A percentile compares a stretch with the other conserved stretches of the same genome.
phyloP scores from a whole-genome alignment of 2,113 vertebrate genomes.

The Polypterus bichir region DNA sequence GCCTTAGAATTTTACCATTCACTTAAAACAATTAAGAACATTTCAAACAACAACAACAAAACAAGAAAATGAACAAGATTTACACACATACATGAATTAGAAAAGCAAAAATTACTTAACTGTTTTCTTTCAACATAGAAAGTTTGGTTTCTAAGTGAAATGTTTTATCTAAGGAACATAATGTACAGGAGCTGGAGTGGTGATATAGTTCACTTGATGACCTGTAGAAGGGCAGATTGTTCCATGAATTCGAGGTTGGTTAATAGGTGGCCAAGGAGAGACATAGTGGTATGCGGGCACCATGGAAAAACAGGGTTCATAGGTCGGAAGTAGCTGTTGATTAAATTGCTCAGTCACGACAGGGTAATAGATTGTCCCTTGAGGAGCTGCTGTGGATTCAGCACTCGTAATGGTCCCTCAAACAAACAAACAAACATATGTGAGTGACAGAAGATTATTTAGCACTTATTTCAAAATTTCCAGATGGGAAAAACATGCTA shows the following conservation, averaged over 20 bases:
- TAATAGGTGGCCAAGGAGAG: conserved; percentile 50
- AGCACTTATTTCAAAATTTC: no score
- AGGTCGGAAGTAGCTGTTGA: conserved; percentile 49
- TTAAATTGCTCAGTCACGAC: conserved; percentile 57
- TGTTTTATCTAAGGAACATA: conserved; percentile 46
- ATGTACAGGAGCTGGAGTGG: conserved; percentile 50
- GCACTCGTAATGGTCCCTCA: conserved; percentile 47
- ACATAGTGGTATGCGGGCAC: conserved; percentile 47
- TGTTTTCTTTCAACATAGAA: no score
- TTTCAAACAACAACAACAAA: no score
- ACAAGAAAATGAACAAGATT: no score
- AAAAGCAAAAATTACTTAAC: no score
- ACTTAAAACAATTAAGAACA: no score
- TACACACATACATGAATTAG: no score
- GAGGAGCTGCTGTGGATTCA: conserved; percentile 45
- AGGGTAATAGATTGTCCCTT: conserved; percentile 53
- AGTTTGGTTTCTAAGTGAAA: no score
- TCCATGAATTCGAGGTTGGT: conserved; percentile 33
- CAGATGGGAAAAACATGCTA: no score
- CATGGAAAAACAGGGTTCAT: conserved; percentile 61
- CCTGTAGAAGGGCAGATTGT: conserved; percentile 42
- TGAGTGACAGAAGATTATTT: no score
- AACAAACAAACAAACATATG: conserved; percentile 12
- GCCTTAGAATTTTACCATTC: no score
- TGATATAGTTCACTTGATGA: conserved; percentile 54